These are phyloP conservation scores for Ommatoiulus sabulosus DNA, from an alignment of 2,888 invertebrate genomes.

Conservation along the genomic window DNA sequence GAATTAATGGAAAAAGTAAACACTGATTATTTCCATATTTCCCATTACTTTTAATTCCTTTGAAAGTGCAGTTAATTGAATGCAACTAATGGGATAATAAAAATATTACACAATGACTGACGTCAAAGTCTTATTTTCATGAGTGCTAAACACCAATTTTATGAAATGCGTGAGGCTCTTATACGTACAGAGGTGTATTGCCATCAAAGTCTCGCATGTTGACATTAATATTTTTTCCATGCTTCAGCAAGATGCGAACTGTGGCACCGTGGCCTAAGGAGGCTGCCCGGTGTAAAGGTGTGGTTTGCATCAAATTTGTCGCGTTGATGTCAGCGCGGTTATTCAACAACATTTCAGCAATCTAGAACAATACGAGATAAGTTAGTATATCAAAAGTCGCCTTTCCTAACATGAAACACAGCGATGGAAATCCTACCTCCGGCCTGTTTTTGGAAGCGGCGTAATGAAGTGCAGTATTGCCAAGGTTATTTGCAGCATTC, in stretches of 20 bases:
- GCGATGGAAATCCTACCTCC: constrained; percentile 70
- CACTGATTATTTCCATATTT: no score
- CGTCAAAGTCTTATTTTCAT: no score
- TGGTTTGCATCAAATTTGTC: constrained; percentile 76
- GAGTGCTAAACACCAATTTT: no score
- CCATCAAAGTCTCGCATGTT: constrained; percentile 78
- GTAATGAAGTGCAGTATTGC: constrained; percentile 86
- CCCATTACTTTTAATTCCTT: no score
- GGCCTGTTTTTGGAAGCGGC: constrained; percentile 86
- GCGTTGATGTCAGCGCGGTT: constrained; percentile 79
- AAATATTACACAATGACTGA: no score
- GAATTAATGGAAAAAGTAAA: no score
- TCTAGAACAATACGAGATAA: constrained; percentile 72
- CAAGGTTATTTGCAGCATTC: constrained; percentile 78
- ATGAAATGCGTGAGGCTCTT: background rate
- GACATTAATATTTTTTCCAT: constrained; percentile 68
- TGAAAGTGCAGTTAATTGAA: no score
- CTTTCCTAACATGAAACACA: constrained; percentile 44
- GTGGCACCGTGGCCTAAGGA: constrained; percentile 79
- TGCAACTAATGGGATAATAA: no score
- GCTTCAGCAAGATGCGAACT: constrained; percentile 76
- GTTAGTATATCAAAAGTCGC: no score
- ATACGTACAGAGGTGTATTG: constrained; percentile 79
- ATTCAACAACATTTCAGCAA: constrained; percentile 76
- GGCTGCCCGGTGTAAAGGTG: constrained; percentile 83